These are phyloP conservation scores for Pogona vitticeps DNA, from an alignment of 2,113 vertebrate genomes.

Conservation along the genomic window DNA sequence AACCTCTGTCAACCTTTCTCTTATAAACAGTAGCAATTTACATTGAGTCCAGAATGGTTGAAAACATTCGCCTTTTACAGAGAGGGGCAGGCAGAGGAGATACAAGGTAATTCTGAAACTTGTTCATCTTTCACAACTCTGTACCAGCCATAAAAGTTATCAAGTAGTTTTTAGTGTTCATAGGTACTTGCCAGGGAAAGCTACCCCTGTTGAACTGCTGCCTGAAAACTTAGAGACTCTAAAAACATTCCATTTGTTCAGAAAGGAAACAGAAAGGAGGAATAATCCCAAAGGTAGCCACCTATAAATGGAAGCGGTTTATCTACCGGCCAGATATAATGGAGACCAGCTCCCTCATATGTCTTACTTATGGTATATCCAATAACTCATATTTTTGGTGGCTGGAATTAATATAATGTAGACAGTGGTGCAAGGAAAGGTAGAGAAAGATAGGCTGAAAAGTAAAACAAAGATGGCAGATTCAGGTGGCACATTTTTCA, in stretches of 20 bases:
- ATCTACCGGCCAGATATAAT: neutral
- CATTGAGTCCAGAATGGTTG: neutral
- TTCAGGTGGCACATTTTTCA: slow-evolving; percentile 55
- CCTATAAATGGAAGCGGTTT: neutral
- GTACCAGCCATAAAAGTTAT: neutral
- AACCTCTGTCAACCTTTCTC: neutral
- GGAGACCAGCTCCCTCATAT: slow-evolving; percentile 1
- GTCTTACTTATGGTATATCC: slow-evolving; percentile 8
- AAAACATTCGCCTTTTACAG: neutral
- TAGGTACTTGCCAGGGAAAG: neutral
- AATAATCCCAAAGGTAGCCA: neutral
- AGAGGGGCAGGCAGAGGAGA: neutral
- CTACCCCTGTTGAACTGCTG: neutral
- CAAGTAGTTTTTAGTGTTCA: neutral
- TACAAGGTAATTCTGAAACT: neutral
- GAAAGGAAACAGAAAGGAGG: neutral
- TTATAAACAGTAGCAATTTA: neutral
- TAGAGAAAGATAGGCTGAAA: neutral
- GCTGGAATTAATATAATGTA: neutral
- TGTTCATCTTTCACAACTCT: neutral
- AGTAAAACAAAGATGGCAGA: slow-evolving; percentile 54
- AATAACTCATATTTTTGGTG: slow-evolving; percentile 1
- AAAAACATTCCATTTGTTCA: neutral
- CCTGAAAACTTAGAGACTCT: neutral
- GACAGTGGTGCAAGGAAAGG: neutral